Base-by-base conservation (phyloP, 1,140 invertebrate genomes). In the Choristoneura fumiferana region DNA sequence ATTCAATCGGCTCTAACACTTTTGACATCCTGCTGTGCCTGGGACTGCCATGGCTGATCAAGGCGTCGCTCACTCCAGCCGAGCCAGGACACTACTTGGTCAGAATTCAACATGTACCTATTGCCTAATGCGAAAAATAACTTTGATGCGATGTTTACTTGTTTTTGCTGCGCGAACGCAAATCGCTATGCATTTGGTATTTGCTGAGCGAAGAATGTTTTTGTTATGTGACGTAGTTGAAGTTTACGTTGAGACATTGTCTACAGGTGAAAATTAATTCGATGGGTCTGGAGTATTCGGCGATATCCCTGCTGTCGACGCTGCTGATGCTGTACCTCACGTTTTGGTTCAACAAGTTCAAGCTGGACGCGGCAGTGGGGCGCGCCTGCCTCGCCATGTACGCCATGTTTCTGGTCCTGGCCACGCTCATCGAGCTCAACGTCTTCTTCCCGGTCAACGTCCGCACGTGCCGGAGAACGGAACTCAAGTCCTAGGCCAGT, bases 1-100 rank as follows among this genome's bases (percentile, higher is more conserved):
- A 96, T 79, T 95, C 95, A 0, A 95, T 97, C 72, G 95, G 95
- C n/a, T 96, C 95, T 0, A 97, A 97, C 72, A 96, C 95, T 2
- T 96, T 97, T 77, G 96, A 96, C 76, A 96, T 97, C 70, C 87
- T 97, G 8, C 84, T 97, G 2, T 97, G 96, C 69, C 85, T 97
- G 55, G 95, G 95, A n/a, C 86, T 96, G 9, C 96, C 95, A 1
- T 97, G 96, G 96, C 88, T 96, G 18, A 95, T 96, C 43, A 96
- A 96, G 81, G 94, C 95, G 0, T 92, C 94, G 3, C 94, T 96
- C 57, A 93, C 95, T 33, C 94, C 95, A 1, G 94, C 94, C 15
- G 91, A 93, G 57, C 91, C 93, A 0, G 93, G 92, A 56, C 90
- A 92, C 63, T 93, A 95, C 74, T 95, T 92, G 89, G 94, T 96